These are phyloP conservation scores for Drosophila orena DNA, from an alignment of 1,140 invertebrate genomes.

Conservation along the genomic window DNA sequence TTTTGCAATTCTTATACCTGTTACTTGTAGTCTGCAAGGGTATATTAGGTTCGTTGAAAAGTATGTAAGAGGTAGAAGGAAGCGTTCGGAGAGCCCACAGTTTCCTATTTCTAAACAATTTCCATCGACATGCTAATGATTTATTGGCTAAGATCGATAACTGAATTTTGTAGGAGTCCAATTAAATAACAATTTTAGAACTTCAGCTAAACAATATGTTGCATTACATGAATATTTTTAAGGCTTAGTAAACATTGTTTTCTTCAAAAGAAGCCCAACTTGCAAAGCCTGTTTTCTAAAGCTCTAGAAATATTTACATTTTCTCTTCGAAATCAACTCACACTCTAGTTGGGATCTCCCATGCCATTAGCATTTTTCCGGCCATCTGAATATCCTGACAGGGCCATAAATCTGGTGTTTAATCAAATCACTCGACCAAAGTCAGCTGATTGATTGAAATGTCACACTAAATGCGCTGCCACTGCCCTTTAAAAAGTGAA, in stretches of 20 bases:
- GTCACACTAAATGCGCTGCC: conserved; percentile 71
- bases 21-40: too few relatives aligned
- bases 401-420: conserved; percentile 48
- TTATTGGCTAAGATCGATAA: too few relatives aligned
- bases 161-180: background rate
- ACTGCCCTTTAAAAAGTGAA: conserved; percentile 33
- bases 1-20: background rate
- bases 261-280: background rate
- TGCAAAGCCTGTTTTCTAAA: background rate
- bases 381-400: conserved; percentile 28
- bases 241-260: too few relatives aligned
- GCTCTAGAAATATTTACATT: background rate
- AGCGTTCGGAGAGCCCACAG: too few relatives aligned
- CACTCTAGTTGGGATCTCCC: background rate
- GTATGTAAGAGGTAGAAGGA: too few relatives aligned
- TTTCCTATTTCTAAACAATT: too few relatives aligned
- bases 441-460: conserved; percentile 80
- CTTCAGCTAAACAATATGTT: too few relatives aligned
- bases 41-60: too few relatives aligned
- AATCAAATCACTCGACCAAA: conserved; percentile 36
- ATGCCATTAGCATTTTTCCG: conserved; percentile 10
- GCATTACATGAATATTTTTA: too few relatives aligned
- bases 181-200: too few relatives aligned
- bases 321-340: background rate
- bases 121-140: too few relatives aligned